Base-by-base conservation (phyloP, 2,888 invertebrate species). In the Sphaerophoria taeniata region DNA sequence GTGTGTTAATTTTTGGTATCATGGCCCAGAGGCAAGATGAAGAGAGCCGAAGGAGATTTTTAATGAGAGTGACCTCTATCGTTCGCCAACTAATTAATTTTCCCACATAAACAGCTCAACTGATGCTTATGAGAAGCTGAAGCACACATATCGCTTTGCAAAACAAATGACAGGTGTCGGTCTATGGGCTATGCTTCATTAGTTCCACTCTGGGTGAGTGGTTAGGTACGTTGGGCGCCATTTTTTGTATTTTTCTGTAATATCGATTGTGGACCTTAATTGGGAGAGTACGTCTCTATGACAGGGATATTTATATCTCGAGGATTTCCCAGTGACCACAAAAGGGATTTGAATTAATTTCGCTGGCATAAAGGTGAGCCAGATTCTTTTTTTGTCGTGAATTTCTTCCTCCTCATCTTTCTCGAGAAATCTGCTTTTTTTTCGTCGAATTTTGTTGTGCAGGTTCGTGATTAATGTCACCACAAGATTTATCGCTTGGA, bases 161-260 rank as follows among this genome's bases (percentile, higher is more conserved):
- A 71, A 81, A 85, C 81, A 85, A 85, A 85, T 85, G 85, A 85
- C 85, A 85, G 85, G 85, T 85, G 85, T 85, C 85, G 77, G 70
- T 81, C 85, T 63, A 69, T 85, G 76, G 85, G 81, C 60, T 81
- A 85, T 77, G 76, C 76, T 69, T 85, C 85, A 85, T 85, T 85
- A 80, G 63, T 85, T 60, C 60, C 45, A 36, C 49, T 16, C 33
- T 34, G 12, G 24, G 24, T 12, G 36, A 43, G 31, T 55, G 53
- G 9, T 45, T 47, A 67, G 43, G 14, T 31, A 43, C 11, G 71
- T 49, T 77, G 81, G 85, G 81, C 85, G 81, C 85, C 85, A 81
- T 77, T 65, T 55, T 58, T 34, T 9, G 1, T 34, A 16, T 71
- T 47, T 61, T 24, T 63, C 63, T 70, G n/a, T 7, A 14, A 83